Evolutionary conservation across 2,797 vertebrate species (phyloP).

Genomic region (Rhynchonycteris naso): DNA sequence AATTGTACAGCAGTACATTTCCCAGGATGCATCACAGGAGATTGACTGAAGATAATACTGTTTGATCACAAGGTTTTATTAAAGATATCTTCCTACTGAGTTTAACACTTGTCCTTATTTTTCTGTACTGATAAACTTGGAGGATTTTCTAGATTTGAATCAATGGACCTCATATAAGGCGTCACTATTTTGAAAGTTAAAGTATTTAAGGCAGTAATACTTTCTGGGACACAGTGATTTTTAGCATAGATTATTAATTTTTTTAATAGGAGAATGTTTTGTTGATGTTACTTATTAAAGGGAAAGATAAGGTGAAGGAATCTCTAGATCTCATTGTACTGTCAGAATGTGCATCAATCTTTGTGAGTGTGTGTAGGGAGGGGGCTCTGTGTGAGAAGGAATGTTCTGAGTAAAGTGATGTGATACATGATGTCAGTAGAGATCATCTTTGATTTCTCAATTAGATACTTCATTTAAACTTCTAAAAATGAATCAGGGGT

Average conservation of each 20-base stretch:
- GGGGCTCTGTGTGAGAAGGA: background rate
- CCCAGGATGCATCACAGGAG: background rate
- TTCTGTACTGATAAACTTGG: background rate
- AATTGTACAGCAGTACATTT: background rate
- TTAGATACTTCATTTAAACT: background rate
- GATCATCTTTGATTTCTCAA: background rate
- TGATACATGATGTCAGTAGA: background rate
- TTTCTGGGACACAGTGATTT: background rate
- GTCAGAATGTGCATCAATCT: background rate
- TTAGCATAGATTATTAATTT: background rate
- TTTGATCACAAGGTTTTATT: background rate
- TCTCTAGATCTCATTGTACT: background rate
- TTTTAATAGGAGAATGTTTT: background rate
- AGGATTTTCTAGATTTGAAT: background rate
- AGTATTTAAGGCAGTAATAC: background rate
- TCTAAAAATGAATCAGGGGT: background rate
- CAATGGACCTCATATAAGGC: background rate
- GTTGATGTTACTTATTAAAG: background rate
- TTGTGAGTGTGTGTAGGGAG: background rate
- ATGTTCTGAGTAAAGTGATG: background rate
- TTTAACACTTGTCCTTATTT: background rate
- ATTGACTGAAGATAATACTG: background rate
- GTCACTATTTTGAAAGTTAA: background rate
- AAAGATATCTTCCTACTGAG: background rate
- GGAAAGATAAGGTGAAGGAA: background rate